Percentiles rank a stretch among this genome's conserved stretches.
Evolutionary conservation across 1,140 invertebrate genomes (phyloP).

Genomic region (Drosophila pachea): DNA sequence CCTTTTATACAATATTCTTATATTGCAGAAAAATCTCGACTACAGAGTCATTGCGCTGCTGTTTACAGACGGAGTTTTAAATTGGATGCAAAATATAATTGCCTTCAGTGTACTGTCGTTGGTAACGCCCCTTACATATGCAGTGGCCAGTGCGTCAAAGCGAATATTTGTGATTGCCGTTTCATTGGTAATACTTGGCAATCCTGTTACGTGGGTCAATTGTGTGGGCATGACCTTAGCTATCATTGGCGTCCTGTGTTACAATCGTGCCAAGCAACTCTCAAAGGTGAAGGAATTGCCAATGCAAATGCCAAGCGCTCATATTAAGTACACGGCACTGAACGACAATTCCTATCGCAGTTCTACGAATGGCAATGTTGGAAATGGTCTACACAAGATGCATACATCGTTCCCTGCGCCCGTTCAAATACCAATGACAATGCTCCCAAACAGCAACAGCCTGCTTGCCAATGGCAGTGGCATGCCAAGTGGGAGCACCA

Average conservation of each 20-base stretch:
- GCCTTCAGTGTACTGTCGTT: slow-evolving; percentile 95
- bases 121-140: slow-evolving; percentile 95
- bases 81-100: slow-evolving; percentile 96
- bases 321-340: slow-evolving; percentile 66
- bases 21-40: slow-evolving; percentile 79
- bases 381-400: slow-evolving; percentile 58
- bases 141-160: slow-evolving; percentile 97
- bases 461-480: slow-evolving; percentile 64
- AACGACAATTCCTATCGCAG: slow-evolving; percentile 61
- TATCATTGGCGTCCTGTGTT: slow-evolving; percentile 92
- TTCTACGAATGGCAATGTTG: slow-evolving; percentile 48
- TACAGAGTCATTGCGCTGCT: slow-evolving; percentile 84
- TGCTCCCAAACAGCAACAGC: slow-evolving; percentile 47
- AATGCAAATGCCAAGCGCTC: slow-evolving; percentile 50
- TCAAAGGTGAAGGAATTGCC: slow-evolving; percentile 48
- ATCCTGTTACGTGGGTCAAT: slow-evolving; percentile 94
- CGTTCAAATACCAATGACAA: slow-evolving; percentile 28
- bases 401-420: not conserved
- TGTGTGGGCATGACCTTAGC: slow-evolving; percentile 94
- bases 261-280: slow-evolving; percentile 84
- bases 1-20: slow-evolving; percentile 4
- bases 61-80: slow-evolving; percentile 90
- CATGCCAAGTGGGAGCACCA: slow-evolving; percentile 66
- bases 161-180: slow-evolving; percentile 94
- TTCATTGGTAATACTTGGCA: slow-evolving; percentile 92